Percentiles rank a stretch among this genome's conserved stretches.
phyloP scores from a whole-genome alignment of 2,888 invertebrate species.

The Brachyopa scutellaris region DNA sequence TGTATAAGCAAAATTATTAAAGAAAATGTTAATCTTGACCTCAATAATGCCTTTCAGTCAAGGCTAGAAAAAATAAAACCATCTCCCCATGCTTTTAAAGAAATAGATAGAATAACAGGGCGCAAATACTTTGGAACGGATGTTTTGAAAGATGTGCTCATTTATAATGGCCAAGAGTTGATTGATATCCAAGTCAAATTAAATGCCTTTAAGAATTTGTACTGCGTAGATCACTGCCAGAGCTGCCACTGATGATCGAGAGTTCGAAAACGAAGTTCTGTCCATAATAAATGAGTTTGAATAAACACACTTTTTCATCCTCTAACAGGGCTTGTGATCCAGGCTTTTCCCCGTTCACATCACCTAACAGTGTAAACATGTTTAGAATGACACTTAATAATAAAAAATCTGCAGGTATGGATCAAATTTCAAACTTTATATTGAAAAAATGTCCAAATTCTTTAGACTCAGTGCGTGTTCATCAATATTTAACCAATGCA shows the following conservation, averaged over 20 bases:
- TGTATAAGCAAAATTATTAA: conserved; percentile 3
- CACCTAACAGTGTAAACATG: too few relatives aligned
- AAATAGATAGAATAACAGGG: too few relatives aligned
- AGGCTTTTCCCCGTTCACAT: background rate
- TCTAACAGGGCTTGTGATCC: background rate
- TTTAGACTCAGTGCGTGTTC: too few relatives aligned
- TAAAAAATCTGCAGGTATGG: too few relatives aligned
- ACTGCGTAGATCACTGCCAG: background rate
- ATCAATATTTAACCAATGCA: too few relatives aligned
- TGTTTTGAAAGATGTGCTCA: too few relatives aligned
- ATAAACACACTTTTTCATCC: background rate
- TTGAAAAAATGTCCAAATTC: background rate
- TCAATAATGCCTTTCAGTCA: too few relatives aligned
- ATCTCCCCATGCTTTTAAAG: too few relatives aligned
- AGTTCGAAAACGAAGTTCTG: background rate
- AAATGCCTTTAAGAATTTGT: background rate
- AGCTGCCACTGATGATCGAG: background rate
- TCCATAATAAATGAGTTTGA: background rate
- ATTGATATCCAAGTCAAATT: background rate
- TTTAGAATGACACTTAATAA: too few relatives aligned
- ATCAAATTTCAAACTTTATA: too few relatives aligned
- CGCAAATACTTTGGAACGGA: too few relatives aligned
- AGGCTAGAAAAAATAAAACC: background rate
- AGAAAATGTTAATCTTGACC: background rate
- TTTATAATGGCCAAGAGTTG: background rate